A percentile compares a stretch with the other conserved stretches of the same genome.
These are phyloP conservation scores for Scaptomyza hsui DNA, from an alignment of 1,140 invertebrate genomes.

Conservation along the genomic window DNA sequence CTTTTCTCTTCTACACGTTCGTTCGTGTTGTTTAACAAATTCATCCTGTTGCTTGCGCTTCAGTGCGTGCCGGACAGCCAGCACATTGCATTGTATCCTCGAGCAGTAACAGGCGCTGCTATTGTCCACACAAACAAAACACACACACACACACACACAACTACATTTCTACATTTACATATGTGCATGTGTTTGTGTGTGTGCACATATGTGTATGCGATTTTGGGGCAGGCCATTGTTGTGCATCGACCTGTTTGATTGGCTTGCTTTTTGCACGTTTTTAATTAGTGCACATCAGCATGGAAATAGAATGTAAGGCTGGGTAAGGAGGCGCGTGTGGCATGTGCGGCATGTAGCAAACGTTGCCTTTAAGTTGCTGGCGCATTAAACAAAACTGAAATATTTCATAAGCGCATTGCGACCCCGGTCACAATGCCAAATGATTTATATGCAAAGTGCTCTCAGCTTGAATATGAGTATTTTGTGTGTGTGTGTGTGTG, in stretches of 20 bases:
- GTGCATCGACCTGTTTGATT: constrained; percentile 81
- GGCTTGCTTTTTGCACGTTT: constrained; percentile 80
- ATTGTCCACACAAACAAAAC: constrained; percentile 12
- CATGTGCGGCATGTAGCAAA: constrained; percentile 35
- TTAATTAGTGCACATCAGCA: constrained; percentile 62
- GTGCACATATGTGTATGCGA: constrained; percentile 4
- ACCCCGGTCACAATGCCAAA: constrained; percentile 66
- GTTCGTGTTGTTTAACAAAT: constrained; percentile 79
- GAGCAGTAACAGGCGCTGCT: neutral
- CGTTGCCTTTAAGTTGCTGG: constrained; percentile 45
- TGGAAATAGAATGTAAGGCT: neutral
- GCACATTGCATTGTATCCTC: constrained; percentile 51
- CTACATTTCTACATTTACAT: neutral
- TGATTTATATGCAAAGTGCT: constrained; percentile 79
- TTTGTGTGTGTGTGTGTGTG: constrained; percentile 4
- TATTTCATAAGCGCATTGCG: constrained; percentile 80
- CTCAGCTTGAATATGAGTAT: constrained; percentile 19
- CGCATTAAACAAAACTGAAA: constrained; percentile 71
- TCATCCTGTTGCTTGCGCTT: constrained; percentile 79
- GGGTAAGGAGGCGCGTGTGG: constrained; percentile 1
- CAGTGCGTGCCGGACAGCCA: constrained; percentile 67
- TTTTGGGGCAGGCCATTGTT: constrained; percentile 61
- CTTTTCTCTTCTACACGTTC: neutral
- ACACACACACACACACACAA: neutral
- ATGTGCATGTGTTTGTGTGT: constrained; percentile 8